Percentiles rank a stretch among this genome's conserved stretches.
phyloP scores from a whole-genome alignment of 2,888 invertebrate species.

The Plutella xylostella region DNA sequence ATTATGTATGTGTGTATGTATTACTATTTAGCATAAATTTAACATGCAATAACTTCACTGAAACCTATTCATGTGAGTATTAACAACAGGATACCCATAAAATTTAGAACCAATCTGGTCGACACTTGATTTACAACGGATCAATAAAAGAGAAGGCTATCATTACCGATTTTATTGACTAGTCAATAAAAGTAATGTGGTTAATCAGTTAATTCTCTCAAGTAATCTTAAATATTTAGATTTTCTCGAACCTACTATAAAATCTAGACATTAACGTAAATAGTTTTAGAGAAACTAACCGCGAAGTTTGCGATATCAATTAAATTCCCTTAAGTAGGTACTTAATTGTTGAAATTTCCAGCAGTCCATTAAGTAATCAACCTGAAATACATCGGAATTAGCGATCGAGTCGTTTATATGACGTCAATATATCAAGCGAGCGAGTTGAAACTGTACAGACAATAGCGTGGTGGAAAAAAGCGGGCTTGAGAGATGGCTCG shows the following conservation, averaged over 20 bases:
- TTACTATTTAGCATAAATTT: too few species aligned
- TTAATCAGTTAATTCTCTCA: too few species aligned
- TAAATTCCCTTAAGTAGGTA: background rate
- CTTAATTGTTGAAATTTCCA: background rate
- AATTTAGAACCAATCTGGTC: conserved; percentile 62
- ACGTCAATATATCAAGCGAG: conserved; percentile 51
- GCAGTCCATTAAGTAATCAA: conserved; percentile 24
- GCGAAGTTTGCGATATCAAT: background rate
- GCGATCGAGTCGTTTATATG: conserved; percentile 41
- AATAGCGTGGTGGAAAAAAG: conserved; percentile 50
- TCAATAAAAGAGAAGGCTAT: conserved; percentile 64
- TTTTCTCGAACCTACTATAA: too few species aligned
- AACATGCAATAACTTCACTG: background rate
- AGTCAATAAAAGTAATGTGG: conserved; percentile 64
- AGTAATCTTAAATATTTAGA: too few species aligned
- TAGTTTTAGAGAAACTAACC: too few species aligned
- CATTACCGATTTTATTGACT: conserved; percentile 60
- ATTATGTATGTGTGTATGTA: too few species aligned
- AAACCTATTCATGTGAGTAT: conserved; percentile 37
- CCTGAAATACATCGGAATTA: conserved; percentile 31
- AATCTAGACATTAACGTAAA: too few species aligned
- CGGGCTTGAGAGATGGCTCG: conserved; percentile 56
- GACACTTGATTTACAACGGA: conserved; percentile 64
- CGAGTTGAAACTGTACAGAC: conserved; percentile 44
- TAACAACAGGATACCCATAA: conserved; percentile 53